Conservation (phyloP, 2,797 vertebrate species). For the Peromyscus nudipes region DNA sequence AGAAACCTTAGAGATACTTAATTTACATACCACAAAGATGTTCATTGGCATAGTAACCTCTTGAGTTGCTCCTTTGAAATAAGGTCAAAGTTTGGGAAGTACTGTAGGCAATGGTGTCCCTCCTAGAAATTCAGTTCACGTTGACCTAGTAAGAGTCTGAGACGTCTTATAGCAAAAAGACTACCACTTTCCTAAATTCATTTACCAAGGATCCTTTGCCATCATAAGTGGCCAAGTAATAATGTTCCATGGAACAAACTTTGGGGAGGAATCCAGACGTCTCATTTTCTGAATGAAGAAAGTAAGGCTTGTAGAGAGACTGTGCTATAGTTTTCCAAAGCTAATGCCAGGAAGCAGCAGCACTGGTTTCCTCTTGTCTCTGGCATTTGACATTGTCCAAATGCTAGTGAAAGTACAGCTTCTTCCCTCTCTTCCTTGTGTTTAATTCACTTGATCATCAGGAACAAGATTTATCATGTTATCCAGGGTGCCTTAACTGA, state of each 20-base stretch:
- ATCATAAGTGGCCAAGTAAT: constrained; percentile 61
- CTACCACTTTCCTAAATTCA: constrained; percentile 17
- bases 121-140: not conserved
- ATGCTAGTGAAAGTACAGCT: not conserved
- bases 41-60: not conserved
- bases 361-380: constrained; percentile 54
- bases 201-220: constrained; percentile 67
- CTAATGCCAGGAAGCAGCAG: constrained; percentile 64
- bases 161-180: constrained; percentile 33
- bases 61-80: constrained; percentile 30
- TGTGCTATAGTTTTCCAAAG: constrained; percentile 46
- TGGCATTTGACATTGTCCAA: constrained; percentile 1
- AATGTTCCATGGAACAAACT: constrained; percentile 55
- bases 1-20: constrained; percentile 39
- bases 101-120: not conserved
- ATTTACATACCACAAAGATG: constrained; percentile 47
- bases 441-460: constrained; percentile 30
- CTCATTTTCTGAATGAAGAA: constrained; percentile 73
- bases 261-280: constrained; percentile 65
- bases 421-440: not conserved
- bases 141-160: not conserved
- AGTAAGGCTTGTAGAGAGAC: constrained; percentile 51
- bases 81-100: constrained; percentile 50
- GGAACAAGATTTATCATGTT: not conserved
- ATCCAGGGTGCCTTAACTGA: not conserved